These are phyloP conservation scores for Clarias pachynema DNA, from an alignment of 2,797 vertebrate species.

Conservation along the genomic window DNA sequence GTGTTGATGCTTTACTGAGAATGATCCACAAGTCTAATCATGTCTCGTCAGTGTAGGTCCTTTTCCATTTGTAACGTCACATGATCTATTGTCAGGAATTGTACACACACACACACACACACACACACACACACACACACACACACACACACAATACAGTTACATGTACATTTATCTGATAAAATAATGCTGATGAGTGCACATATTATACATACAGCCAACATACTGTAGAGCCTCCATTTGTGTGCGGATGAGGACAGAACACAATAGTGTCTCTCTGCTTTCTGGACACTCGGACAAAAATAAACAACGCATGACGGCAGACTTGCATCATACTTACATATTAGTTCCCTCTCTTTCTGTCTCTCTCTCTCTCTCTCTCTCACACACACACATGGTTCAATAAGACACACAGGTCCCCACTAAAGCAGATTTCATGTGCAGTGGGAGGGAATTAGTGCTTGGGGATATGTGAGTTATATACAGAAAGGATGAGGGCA, in stretches of 20 bases:
- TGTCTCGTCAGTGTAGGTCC: background rate
- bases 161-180: background rate
- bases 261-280: background rate
- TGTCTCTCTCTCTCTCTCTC: background rate
- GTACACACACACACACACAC: too few species aligned
- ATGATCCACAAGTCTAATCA: background rate
- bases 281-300: conserved; percentile 36
- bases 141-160: background rate
- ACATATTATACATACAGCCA: background rate
- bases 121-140: background rate
- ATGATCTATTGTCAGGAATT: background rate
- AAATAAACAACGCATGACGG: background rate
- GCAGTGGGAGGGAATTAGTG: background rate
- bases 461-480: conserved; percentile 13
- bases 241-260: background rate
- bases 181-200: background rate
- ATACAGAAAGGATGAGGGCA: conserved; percentile 23
- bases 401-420: conserved; percentile 12
- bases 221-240: background rate
- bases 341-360: background rate
- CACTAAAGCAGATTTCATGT: conserved; percentile 9
- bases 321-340: conserved; percentile 22
- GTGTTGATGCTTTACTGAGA: background rate
- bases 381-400: background rate
- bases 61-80: background rate